These are phyloP conservation scores for Helostoma temminkii DNA, from an alignment of 2,797 vertebrate species.

Conservation along the genomic window DNA sequence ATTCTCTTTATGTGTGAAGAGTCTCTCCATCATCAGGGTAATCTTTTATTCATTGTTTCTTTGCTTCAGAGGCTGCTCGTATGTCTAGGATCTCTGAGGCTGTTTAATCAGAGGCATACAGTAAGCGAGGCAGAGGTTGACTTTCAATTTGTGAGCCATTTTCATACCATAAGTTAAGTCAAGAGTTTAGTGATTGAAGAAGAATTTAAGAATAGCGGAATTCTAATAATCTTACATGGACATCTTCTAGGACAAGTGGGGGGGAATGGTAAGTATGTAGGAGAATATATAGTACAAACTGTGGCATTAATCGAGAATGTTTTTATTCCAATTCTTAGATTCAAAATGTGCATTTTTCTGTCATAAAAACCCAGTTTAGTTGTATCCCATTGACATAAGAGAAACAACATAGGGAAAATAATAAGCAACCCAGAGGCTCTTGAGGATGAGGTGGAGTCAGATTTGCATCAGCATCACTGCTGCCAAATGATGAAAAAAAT, in stretches of 20 bases:
- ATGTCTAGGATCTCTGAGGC: slow-evolving; percentile 18
- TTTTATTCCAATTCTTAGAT: not conserved
- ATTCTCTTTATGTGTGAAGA: slow-evolving; percentile 50
- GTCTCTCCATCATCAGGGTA: slow-evolving; percentile 51
- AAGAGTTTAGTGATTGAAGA: slow-evolving; percentile 26
- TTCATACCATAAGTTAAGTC: slow-evolving; percentile 14
- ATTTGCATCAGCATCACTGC: slow-evolving; percentile 16
- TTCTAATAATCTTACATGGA: not conserved
- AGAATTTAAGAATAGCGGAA: slow-evolving; percentile 14
- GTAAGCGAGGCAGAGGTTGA: slow-evolving; percentile 19
- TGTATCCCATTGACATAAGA: not conserved
- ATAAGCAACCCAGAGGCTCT: slow-evolving; percentile 7
- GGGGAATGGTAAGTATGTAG: too few species aligned
- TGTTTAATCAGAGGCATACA: slow-evolving; percentile 42
- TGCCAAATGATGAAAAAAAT: slow-evolving; percentile 26
- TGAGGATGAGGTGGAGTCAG: slow-evolving; percentile 6
- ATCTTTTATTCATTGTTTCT: slow-evolving; percentile 70
- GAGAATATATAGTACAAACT: not conserved
- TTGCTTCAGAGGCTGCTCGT: slow-evolving; percentile 47
- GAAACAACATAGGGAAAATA: slow-evolving; percentile 13
- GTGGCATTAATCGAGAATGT: not conserved
- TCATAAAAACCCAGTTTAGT: not conserved
- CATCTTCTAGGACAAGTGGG: not conserved
- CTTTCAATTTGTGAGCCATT: slow-evolving; percentile 17
- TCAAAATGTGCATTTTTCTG: not conserved